Percentiles rank a stretch among this genome's conserved stretches.
Evolutionary conservation across 2,113 vertebrate genomes (phyloP).

Genomic region (Eubucco bourcierii): DNA sequence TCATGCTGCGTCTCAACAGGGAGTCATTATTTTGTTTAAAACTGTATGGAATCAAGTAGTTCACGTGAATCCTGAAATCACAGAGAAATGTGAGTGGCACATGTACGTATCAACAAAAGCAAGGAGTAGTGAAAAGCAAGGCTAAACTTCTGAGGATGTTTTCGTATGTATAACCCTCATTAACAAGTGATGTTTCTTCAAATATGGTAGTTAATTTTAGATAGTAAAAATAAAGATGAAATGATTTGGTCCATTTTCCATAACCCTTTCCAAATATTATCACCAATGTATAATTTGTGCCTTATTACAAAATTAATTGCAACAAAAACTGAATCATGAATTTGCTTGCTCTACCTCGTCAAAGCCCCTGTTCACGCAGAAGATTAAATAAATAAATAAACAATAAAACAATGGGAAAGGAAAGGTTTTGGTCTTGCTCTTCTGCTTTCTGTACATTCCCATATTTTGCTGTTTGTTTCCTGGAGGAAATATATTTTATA

Average conservation of each 20-base stretch:
- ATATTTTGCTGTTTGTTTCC: neutral
- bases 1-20: neutral
- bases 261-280: neutral
- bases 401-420: neutral
- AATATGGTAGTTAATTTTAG: neutral
- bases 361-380: neutral
- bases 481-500: neutral
- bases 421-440: neutral
- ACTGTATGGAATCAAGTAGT: neutral
- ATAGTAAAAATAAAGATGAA: neutral
- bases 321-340: neutral
- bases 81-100: neutral
- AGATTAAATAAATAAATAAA: neutral
- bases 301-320: neutral
- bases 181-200: neutral
- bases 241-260: neutral
- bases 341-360: neutral
- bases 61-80: neutral
- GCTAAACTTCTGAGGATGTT: neutral
- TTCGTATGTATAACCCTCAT: rapidly evolving
- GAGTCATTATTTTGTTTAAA: neutral
- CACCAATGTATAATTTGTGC: neutral
- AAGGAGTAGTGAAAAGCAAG: neutral
- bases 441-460: neutral
- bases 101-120: neutral